Evolutionary conservation across 2,888 invertebrate genomes (phyloP).

Genomic region (Eupithecia vulgata): DNA sequence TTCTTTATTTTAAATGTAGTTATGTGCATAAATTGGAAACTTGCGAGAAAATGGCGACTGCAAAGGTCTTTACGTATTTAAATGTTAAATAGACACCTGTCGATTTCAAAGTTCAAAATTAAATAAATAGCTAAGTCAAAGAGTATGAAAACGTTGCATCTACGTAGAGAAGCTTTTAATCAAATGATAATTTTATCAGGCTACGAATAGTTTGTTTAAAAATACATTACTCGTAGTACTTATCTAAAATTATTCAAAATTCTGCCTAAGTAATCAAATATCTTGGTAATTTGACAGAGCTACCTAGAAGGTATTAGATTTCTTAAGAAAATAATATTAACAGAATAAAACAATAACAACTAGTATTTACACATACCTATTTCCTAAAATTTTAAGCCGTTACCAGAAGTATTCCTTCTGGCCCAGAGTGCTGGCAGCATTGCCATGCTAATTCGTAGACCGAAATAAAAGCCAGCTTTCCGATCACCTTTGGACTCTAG

Average conservation of each 20-base stretch:
- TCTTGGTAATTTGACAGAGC: neutral
- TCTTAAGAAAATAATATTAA: too few relatives aligned
- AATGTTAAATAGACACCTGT: slow-evolving; percentile 28
- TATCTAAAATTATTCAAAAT: neutral
- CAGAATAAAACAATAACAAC: too few relatives aligned
- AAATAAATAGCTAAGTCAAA: neutral
- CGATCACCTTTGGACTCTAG: too few relatives aligned
- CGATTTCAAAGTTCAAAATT: slow-evolving; percentile 24
- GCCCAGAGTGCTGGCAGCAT: too few relatives aligned
- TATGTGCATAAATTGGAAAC: slow-evolving; percentile 26
- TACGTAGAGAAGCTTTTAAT: slow-evolving; percentile 8
- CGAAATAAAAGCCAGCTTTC: too few relatives aligned
- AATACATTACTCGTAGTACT: neutral
- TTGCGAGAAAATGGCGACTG: slow-evolving; percentile 16
- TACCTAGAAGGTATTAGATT: too few relatives aligned
- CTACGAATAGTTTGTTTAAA: neutral
- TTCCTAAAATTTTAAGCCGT: too few relatives aligned
- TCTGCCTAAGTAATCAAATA: neutral
- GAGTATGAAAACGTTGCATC: slow-evolving; percentile 1
- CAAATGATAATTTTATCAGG: neutral
- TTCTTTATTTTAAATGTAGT: neutral
- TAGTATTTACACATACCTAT: too few relatives aligned
- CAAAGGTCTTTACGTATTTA: slow-evolving; percentile 10
- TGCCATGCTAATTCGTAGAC: too few relatives aligned
- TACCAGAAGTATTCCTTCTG: too few relatives aligned